These are phyloP conservation scores for Threskiornis aethiopicus DNA, from an alignment of 2,797 vertebrate species.

Conservation along the genomic window DNA sequence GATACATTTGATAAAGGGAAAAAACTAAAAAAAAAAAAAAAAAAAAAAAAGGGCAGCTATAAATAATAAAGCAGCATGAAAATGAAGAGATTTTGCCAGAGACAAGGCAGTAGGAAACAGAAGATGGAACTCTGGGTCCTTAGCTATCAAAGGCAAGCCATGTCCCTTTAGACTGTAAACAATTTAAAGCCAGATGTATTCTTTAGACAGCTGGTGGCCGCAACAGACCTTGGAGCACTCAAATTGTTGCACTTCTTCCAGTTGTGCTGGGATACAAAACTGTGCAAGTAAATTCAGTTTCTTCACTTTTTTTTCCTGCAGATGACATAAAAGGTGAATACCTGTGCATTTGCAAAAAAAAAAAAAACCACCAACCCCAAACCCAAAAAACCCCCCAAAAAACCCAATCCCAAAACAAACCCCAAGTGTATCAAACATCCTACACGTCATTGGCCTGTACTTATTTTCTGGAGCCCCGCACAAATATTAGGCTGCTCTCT, in stretches of 20 bases:
- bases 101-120: neutral
- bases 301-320: neutral
- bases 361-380: too few species aligned
- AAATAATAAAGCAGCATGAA: neutral
- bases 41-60: neutral
- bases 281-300: neutral
- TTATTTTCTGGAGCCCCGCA: neutral
- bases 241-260: neutral
- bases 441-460: neutral
- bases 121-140: neutral
- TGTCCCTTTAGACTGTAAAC: neutral
- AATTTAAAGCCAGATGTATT: neutral
- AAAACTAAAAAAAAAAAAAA: neutral
- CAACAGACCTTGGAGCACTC: neutral
- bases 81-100: neutral
- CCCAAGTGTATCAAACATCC: neutral
- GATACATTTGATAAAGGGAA: neutral
- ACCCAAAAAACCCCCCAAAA: neutral
- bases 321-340: neutral
- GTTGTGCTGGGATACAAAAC: neutral
- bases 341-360: neutral
- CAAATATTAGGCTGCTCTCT: neutral
- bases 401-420: neutral
- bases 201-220: neutral
- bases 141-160: neutral